Evolutionary conservation across 2,888 invertebrate genomes (phyloP).

Genomic region (Himalopsyche tibetana): DNA sequence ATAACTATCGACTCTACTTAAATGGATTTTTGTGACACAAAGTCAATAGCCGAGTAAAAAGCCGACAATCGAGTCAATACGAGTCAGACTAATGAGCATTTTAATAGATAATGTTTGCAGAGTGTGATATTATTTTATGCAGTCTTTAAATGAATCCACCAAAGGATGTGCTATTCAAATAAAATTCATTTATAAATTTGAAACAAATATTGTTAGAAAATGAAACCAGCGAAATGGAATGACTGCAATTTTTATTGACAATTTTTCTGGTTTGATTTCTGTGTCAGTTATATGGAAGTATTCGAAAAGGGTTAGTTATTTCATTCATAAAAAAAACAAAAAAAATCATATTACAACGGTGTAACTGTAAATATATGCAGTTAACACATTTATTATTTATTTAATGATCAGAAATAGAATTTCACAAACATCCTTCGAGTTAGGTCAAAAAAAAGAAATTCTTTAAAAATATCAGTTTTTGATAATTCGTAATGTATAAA

Average conservation of each 20-base stretch:
- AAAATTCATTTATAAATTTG: too few species aligned
- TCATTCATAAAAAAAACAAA: too few species aligned
- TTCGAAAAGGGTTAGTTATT: too few species aligned
- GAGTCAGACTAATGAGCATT: not conserved
- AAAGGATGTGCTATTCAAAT: not conserved
- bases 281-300: too few species aligned
- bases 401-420: too few species aligned
- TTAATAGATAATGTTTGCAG: not conserved
- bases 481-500: too few species aligned
- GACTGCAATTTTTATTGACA: not conserved
- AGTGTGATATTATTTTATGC: not conserved
- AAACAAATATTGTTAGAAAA: not conserved
- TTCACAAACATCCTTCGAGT: too few species aligned
- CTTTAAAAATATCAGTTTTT: constrained; percentile 3
- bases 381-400: too few species aligned
- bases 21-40: not conserved
- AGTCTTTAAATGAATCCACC: not conserved
- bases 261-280: too few species aligned
- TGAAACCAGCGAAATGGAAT: constrained; percentile 4
- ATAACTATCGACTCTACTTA: not conserved
- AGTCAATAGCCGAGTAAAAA: not conserved
- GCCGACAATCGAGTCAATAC: not conserved
- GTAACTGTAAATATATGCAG: too few species aligned
- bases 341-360: too few species aligned
- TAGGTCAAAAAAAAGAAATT: not conserved